Evolutionary conservation across 2,113 vertebrate species (phyloP), one percentile per base, ranked within the genome.

Genomic region (Thalassarche chlororhynchos): DNA sequence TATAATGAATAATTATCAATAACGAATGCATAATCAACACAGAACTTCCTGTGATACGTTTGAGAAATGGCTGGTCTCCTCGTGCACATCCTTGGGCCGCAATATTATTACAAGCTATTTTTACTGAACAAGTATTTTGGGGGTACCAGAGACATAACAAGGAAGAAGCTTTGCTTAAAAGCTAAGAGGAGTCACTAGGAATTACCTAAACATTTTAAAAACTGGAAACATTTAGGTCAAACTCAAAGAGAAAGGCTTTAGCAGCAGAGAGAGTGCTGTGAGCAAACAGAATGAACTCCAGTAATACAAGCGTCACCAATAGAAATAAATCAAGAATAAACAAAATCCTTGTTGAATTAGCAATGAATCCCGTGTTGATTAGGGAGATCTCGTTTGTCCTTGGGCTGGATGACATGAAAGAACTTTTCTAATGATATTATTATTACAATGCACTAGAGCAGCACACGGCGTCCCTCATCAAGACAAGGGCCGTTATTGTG

Each of bases 1-100:
- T 62, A 58, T 89, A 94, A 97, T 96, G 94, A 89, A 96, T 94
- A 96, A 89, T 74, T 91, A 75, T 90, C 89, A 94, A 90, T 95
- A 97, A 93, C 6, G 1, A 90, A 90, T 65, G 83, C 72, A 29
- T 75, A 93, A 94, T 89, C 95, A 96, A 83, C 77, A 80, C 52
- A 80, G 75, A 88, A 72, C 76, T 90, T 80, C 87, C 69, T 3
- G 9, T 65, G 78, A 49, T 52, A 24, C 20, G 49, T 64, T 95
- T 79, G 87, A 51, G 89, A 96, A 79, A 62, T 34, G 51, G 74
- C 20, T 69, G 54, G 55, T 76, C 58, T 42, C 51, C 78, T 84
- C 4, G 2, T 60, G 49, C 47, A 42, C 26, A 16, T 82, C 74
- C 84, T 83, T 83, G 64, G 77, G 49, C n/a, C 3, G 2, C 54